phyloP scores from a whole-genome alignment of 35 echinoderm and acorn worm genomes.

The Anneissia japonica region DNA sequence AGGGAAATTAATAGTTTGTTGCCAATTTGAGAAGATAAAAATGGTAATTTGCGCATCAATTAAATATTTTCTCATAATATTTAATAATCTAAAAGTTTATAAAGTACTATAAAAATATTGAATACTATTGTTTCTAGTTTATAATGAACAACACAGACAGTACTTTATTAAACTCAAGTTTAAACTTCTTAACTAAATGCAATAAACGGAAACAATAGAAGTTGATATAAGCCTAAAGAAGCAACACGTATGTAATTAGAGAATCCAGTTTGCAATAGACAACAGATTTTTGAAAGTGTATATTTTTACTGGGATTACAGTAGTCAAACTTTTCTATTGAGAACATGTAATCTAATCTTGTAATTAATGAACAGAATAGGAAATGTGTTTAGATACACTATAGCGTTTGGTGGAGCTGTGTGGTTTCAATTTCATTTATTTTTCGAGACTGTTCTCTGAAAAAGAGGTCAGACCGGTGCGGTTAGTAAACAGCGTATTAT shows the following conservation, averaged over 20 bases:
- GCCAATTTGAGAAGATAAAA: too few relatives aligned
- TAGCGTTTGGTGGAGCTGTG: not conserved
- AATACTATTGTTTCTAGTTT: too few relatives aligned
- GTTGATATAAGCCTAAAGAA: too few relatives aligned
- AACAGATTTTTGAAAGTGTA: not conserved
- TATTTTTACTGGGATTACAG: not conserved
- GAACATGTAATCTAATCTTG: not conserved
- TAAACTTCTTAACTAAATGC: too few relatives aligned
- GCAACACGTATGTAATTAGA: not conserved
- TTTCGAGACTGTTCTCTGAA: not conserved
- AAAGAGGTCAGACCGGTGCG: not conserved
- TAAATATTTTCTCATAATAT: too few relatives aligned
- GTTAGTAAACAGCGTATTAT: not conserved
- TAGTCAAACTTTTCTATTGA: not conserved
- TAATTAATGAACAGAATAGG: not conserved
- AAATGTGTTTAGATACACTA: not conserved
- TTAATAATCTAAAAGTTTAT: too few relatives aligned
- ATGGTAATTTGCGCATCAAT: too few relatives aligned
- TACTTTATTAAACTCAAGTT: too few relatives aligned
- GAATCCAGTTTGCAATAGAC: not conserved
- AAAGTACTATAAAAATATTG: too few relatives aligned
- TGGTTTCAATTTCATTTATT: not conserved
- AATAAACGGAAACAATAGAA: too few relatives aligned
- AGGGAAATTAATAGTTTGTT: too few relatives aligned
- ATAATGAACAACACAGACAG: too few relatives aligned